Percentiles rank a stretch among this genome's conserved stretches.
Conservation (phyloP, 2,888 invertebrate species). For the Brachypterus glaber region DNA sequence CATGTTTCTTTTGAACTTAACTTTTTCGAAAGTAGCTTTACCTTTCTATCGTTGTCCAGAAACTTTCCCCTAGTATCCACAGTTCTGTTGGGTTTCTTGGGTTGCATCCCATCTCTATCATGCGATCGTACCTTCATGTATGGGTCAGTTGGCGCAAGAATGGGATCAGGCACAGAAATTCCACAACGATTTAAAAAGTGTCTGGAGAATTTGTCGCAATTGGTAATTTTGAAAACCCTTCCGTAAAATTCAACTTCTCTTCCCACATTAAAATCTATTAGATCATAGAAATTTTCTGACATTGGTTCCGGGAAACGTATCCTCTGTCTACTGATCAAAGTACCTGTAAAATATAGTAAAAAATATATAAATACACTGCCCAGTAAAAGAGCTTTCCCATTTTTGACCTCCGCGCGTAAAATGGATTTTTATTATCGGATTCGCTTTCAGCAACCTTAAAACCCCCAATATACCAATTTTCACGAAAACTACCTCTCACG, state of each 20-base stretch:
- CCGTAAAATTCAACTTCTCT: constrained; percentile 72
- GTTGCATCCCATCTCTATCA: constrained; percentile 32
- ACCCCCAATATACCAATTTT: too few relatives aligned
- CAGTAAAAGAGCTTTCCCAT: too few relatives aligned
- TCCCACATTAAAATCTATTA: constrained; percentile 81
- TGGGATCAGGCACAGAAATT: constrained; percentile 67
- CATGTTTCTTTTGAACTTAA: too few relatives aligned
- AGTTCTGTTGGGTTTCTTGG: constrained; percentile 47
- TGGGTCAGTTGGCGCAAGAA: constrained; percentile 48
- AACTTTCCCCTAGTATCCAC: constrained; percentile 68
- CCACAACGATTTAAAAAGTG: constrained; percentile 77
- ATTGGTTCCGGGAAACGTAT: constrained; percentile 66
- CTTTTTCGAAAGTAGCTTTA: constrained; percentile 10
- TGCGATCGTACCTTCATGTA: constrained; percentile 42
- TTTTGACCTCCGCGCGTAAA: too few relatives aligned
- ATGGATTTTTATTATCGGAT: too few relatives aligned
- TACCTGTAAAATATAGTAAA: constrained; percentile 45
- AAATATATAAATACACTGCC: too few relatives aligned
- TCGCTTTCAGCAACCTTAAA: too few relatives aligned
- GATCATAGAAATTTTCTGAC: constrained; percentile 67
- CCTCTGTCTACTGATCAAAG: constrained; percentile 71
- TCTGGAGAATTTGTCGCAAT: constrained; percentile 81
- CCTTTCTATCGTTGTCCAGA: constrained; percentile 67
- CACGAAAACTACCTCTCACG: too few relatives aligned
- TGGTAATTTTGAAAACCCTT: constrained; percentile 68